Conservation (phyloP, 2,888 invertebrate genomes). For the Lottia gigantea region DNA sequence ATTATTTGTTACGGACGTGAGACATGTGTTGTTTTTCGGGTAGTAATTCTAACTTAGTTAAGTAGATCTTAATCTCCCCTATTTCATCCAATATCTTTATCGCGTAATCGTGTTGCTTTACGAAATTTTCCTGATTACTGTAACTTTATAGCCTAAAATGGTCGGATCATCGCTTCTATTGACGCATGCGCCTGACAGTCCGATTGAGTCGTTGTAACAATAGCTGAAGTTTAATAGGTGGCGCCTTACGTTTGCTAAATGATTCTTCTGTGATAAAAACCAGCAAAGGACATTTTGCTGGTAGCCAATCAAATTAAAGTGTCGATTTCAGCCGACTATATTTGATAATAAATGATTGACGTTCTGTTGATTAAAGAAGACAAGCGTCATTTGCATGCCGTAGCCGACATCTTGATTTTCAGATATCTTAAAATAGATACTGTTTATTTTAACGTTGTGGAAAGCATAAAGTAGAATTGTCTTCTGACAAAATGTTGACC, state of each 20-base stretch:
- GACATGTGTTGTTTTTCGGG: conserved; percentile 10
- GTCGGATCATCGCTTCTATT: not conserved
- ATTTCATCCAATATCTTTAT: not conserved
- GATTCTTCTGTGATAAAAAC: not conserved
- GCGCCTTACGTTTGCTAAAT: not conserved
- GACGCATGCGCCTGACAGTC: not conserved
- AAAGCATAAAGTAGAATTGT: no score
- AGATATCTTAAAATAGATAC: no score
- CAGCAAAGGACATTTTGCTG: not conserved
- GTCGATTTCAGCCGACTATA: not conserved
- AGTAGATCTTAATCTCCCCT: conserved; percentile 10
- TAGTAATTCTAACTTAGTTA: conserved; percentile 4
- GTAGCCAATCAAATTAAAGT: conserved; percentile 8
- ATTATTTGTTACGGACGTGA: not conserved
- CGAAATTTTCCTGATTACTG: conserved; percentile 6
- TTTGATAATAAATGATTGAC: not conserved
- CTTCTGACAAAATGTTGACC: no score
- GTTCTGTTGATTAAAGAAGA: not conserved
- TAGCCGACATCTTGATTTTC: no score
- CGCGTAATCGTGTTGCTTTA: conserved; percentile 7
- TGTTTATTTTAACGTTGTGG: no score
- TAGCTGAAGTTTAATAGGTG: not conserved
- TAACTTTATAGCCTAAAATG: not conserved
- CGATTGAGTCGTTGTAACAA: not conserved
- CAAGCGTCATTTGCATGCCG: not conserved